Base-by-base conservation (phyloP, 2,113 vertebrate genomes). In the Spermophilus dauricus region DNA sequence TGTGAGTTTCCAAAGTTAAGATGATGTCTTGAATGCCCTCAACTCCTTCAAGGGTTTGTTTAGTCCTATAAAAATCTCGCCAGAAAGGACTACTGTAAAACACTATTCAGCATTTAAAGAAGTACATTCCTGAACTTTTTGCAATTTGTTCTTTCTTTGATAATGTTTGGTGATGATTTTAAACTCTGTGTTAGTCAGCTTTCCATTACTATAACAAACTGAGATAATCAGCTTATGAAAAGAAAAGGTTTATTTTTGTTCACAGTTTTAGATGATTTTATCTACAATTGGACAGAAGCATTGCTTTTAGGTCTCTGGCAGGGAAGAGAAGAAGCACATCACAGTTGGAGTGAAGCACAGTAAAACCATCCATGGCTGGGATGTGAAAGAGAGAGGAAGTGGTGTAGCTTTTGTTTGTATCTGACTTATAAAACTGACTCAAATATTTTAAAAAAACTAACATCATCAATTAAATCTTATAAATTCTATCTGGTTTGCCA, bases 401-500 rank as follows among this genome's bases (percentile, higher is more conserved):
- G 22, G 14, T 61, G 8, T 18, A 26, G 58, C 63, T 80, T 93
- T 53, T 91, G 67, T 89, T 83, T 91, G 67, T 28, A 91, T 56
- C 48, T 69, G 58, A 89, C 26, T 85, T 77, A 75, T 12, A 53
- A 81, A 93, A 63, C 70, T 83, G 45, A 72, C 73, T 69, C 20
- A 72, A 93, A 86, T 88, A 69, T 76, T 58, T 76, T 58, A 30
- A 86, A 51, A 51, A 45, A 45, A 20, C 39, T 73, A 94, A 73
- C 17, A 34, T 56, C 53, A 34, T 73, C 73, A 85, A 22, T 78
- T 53, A 97, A 97, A 89, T 37, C 32, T 58, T 34, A 24, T 85
- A 65, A 34, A 76, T 78, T 94, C 69, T 78, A 95, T 61, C 12
- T 58, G 61, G n/a, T 90, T 90, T 72, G 61, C 84, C 18, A 58